Evolutionary conservation across 1,140 invertebrate genomes (phyloP), one percentile per base, ranked within the genome.

Genomic region (Bombus fervidus): DNA sequence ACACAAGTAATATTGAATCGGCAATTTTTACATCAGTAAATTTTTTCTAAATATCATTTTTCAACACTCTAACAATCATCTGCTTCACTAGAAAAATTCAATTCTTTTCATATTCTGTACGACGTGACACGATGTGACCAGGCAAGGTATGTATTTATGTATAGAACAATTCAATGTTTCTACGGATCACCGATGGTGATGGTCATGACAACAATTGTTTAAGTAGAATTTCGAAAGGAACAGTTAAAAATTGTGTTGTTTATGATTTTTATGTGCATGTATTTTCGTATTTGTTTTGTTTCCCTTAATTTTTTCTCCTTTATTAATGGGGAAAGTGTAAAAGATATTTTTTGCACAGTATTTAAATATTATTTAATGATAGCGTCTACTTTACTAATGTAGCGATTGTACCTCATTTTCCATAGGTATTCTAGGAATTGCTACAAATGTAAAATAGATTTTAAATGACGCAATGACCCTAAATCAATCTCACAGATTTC

Each of bases 391-490:
- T 22, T 12, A 31, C 10, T 4, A 53, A 53, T 31, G 25, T 6
- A 34, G 34, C 4, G n/a, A 57, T 72, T 25, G 18, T 41, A 47
- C 3, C 18, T n/a, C 1, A 47, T 13, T 53, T n/a, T 2, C 34
- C 13, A 41, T 9, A 53, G 47, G 47, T 53, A 43, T 74, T 75
- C 2, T 22, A 28, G 10, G 6, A 59, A 59, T 57, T 72, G 2
- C n/a, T 8, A 28, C 43, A 80, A 69, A 69, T 37, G 34, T 69
- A 47, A 37, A 81, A 39, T 41, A 53, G 37, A 72, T 59, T 71
- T 62, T 72, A 37, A 81, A 81, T 72, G 47, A 81, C n/a, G 47
- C 47, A 59, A 34, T 9, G 18, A 31, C 9, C 25, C 3, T 37
- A 57, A 81, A 77, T 68, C 28, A 77, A 57, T 53, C 5, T 47